Percentiles rank a stretch among this genome's conserved stretches.
Conservation (phyloP, 1,140 invertebrate genomes). For the Frieseomelitta varia region DNA sequence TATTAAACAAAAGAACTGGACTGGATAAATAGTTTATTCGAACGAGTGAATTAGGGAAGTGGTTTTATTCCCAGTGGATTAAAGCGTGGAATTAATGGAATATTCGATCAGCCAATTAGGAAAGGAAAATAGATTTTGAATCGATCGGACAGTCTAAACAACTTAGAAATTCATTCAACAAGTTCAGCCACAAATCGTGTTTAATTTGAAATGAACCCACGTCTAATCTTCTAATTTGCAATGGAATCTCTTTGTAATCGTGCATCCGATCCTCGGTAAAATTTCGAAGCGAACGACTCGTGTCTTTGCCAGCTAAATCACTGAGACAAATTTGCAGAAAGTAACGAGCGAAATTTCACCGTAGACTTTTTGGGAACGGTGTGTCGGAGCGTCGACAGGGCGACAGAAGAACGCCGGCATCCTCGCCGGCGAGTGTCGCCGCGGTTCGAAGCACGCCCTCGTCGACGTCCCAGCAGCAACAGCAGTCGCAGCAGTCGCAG, state of each 20-base stretch:
- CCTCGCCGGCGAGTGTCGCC: conserved; percentile 85
- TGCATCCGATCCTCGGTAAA: too few species aligned
- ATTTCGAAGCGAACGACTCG: too few species aligned
- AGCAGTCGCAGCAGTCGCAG: conserved; percentile 65
- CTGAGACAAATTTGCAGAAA: not conserved
- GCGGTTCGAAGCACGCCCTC: conserved; percentile 72
- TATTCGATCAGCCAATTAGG: not conserved
- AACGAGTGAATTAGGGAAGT: not conserved
- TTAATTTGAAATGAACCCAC: not conserved
- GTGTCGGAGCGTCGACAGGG: conserved; percentile 73
- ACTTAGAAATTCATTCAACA: not conserved
- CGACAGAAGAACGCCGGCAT: conserved; percentile 86
- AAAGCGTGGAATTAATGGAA: not conserved
- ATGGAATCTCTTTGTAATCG: too few species aligned
- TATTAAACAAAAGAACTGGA: not conserved
- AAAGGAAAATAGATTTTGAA: not conserved
- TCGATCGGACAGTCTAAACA: not conserved
- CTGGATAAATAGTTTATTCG: not conserved
- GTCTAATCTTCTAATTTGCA: too few species aligned
- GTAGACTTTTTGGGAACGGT: conserved; percentile 78
- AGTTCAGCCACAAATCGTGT: not conserved
- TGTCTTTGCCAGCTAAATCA: too few species aligned
- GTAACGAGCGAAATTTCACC: not conserved
- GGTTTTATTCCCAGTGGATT: not conserved
- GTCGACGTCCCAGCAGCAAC: conserved; percentile 64